Evolutionary conservation across 2,888 invertebrate species (phyloP), one percentile per base, ranked within the genome.

Genomic region (Pogonocherus hispidulus): DNA sequence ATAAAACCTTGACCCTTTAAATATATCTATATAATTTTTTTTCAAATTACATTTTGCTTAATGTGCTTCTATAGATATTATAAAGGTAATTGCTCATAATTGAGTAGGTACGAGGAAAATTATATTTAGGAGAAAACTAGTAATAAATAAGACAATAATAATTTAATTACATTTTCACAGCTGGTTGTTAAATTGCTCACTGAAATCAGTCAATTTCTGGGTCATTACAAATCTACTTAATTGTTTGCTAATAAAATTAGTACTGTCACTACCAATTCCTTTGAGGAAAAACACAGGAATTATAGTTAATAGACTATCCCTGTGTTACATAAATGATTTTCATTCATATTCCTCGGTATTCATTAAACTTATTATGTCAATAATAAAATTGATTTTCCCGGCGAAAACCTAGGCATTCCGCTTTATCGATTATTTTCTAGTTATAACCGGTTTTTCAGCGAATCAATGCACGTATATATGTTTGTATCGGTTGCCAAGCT

Each of bases 391-490:
- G 80, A 80, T 80, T 80, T 79, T 80, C 80, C 79, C 80, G 76
- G 80, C 73, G 74, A 78, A 70, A 79, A 79, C 78, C 79, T 77
- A 76, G 81, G 77, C 78, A 78, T 80, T 78, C 74, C 69, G 81
- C 81, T 81, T 73, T 78, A 82, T 82, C 82, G 82, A 82, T 82
- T 82, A 79, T 81, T 81, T 80, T 81, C 81, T 78, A 76, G 84
- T 82, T 76, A 11, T 22, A 80, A 73, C 84, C 80, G 77, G 82
- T 82, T 82, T 80, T 79, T 77, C 78, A 73, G 76, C 77, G 79
- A 84, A 85, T 85, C 84, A 83, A 84, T 85, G 84, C 83, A 76
- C 73, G 76, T 78, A 69, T 76, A 74, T 79, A 75, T 83, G 83
- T 84, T 83, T 84, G 83, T 83, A 82, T 83, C 79, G 79, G 83